Conservation (phyloP, 1,140 invertebrate genomes). For the Camponotus floridanus region DNA sequence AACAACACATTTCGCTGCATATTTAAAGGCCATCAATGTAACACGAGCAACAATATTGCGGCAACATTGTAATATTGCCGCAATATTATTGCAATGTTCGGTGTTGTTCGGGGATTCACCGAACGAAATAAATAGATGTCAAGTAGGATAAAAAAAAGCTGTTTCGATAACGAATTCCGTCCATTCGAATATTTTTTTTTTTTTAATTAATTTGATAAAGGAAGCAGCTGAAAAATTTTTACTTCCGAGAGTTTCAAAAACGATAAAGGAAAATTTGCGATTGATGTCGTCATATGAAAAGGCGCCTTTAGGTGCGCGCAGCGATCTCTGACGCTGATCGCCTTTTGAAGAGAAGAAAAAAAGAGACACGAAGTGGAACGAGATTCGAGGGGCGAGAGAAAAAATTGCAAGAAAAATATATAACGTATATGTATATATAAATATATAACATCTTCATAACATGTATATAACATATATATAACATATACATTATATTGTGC, state of each 20-base stretch:
- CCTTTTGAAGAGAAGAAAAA: neutral
- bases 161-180: neutral
- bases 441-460: neutral
- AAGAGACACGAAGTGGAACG: neutral
- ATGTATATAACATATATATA: too few species aligned
- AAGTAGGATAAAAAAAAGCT: neutral
- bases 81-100: too few species aligned
- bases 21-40: neutral
- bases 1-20: neutral
- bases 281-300: too few species aligned
- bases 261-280: too few species aligned
- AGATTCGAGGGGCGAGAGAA: neutral
- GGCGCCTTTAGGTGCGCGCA: neutral
- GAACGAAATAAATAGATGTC: conserved; percentile 1
- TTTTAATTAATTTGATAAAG: too few species aligned
- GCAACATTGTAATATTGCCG: too few species aligned
- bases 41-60: too few species aligned
- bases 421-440: neutral
- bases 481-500: too few species aligned
- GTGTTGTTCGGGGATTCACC: neutral
- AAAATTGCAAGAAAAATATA: neutral
- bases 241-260: too few species aligned
- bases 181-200: too few species aligned
- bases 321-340: neutral
- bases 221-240: too few species aligned